Evolutionary conservation across 2,113 vertebrate genomes (phyloP).

Genomic region (Tragulus kanchil): DNA sequence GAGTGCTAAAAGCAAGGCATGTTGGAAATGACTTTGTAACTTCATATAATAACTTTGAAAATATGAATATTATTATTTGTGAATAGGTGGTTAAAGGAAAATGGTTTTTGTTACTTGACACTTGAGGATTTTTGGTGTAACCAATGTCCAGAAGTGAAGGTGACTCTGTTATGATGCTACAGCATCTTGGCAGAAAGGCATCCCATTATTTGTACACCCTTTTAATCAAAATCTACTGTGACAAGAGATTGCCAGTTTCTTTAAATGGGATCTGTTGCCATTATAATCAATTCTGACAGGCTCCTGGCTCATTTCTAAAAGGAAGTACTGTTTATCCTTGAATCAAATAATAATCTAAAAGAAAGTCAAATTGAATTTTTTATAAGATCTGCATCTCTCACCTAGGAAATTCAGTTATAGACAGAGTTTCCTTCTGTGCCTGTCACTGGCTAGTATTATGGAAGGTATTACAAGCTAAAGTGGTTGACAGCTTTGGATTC

Average conservation of each 20-base stretch:
- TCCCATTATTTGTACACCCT: background rate
- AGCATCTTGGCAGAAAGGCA: background rate
- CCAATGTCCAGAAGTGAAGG: background rate
- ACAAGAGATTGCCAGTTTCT: constrained; percentile 22
- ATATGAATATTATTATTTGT: constrained; percentile 23
- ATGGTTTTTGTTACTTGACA: background rate
- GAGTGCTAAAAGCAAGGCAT: background rate
- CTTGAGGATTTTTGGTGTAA: constrained; percentile 19
- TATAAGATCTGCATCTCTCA: background rate
- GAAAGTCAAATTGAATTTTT: constrained; percentile 26
- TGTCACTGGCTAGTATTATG: too few relatives aligned
- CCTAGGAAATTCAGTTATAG: background rate
- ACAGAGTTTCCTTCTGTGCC: background rate
- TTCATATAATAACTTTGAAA: background rate
- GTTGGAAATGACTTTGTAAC: constrained; percentile 1
- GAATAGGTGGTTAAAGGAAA: background rate
- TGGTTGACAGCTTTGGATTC: background rate
- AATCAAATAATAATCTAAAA: constrained; percentile 51
- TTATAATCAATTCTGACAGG: constrained; percentile 50
- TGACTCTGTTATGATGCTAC: background rate
- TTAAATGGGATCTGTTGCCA: constrained; percentile 7
- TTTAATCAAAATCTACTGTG: constrained; percentile 43
- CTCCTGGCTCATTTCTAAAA: constrained; percentile 40
- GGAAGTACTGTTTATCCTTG: background rate
- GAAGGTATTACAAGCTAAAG: background rate